phyloP scores from a whole-genome alignment of 2,113 vertebrate species.

The Engraulis encrasicolus region DNA sequence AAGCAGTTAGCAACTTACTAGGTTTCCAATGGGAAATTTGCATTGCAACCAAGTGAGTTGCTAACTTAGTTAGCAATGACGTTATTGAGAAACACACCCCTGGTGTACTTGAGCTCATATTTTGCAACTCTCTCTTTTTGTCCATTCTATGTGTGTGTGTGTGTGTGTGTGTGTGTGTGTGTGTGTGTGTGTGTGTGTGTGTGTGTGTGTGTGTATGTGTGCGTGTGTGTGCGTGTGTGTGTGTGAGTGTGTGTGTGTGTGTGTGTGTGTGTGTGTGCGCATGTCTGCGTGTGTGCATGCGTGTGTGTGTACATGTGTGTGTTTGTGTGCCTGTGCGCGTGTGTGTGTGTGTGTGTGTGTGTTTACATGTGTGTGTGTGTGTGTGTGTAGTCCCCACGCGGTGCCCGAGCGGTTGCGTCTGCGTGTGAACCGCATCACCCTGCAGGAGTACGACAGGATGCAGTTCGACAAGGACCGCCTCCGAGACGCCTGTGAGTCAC shows the following conservation, averaged over 20 bases:
- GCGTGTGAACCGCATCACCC: conserved; percentile 91
- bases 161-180: conserved; percentile 20
- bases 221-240: background rate
- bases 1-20: too few species aligned
- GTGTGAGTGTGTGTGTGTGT: background rate
- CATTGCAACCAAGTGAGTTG: too few species aligned
- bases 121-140: too few species aligned
- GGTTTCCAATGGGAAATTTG: too few species aligned
- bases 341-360: conserved; percentile 4
- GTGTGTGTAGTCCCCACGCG: conserved; percentile 86
- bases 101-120: too few species aligned
- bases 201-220: too few species aligned
- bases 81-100: too few species aligned
- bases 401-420: conserved; percentile 93
- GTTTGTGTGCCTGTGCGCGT: background rate
- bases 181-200: background rate
- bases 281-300: conserved; percentile 10
- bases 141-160: background rate
- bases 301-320: background rate
- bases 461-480: conserved; percentile 96
- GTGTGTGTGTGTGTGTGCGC: conserved; percentile 5
- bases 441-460: conserved; percentile 92
- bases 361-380: conserved; percentile 47
- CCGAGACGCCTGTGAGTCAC: conserved; percentile 91
- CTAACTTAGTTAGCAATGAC: too few species aligned